A percentile compares a stretch with the other conserved stretches of the same genome.
Conservation (phyloP, 2,888 invertebrate genomes). For the Meandrusa payeni region DNA sequence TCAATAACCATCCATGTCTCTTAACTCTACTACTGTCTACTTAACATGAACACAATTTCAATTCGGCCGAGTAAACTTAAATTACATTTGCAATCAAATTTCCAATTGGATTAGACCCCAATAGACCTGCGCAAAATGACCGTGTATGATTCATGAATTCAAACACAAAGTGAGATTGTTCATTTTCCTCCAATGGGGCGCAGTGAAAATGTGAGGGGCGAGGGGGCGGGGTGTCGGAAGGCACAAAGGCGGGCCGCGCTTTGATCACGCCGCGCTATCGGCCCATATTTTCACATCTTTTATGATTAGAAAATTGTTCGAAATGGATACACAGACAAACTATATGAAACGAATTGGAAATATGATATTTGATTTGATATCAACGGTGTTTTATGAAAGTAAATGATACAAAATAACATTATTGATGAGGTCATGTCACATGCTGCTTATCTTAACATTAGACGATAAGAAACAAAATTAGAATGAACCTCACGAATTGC, state of each 20-base stretch:
- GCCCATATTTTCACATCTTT: slow-evolving; percentile 6
- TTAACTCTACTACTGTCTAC: too few species aligned
- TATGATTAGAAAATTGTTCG: slow-evolving; percentile 12
- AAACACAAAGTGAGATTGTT: slow-evolving; percentile 19
- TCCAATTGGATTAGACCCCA: background rate
- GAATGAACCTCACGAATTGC: too few species aligned
- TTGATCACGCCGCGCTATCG: slow-evolving; percentile 14
- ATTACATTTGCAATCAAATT: slow-evolving; percentile 11
- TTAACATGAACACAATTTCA: too few species aligned
- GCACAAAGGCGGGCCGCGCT: slow-evolving; percentile 13
- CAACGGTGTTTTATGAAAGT: too few species aligned
- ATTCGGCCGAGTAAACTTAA: too few species aligned
- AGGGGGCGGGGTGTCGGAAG: background rate
- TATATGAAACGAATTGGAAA: too few species aligned
- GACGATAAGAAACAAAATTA: too few species aligned
- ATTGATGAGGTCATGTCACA: too few species aligned
- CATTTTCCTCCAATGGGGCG: slow-evolving; percentile 3
- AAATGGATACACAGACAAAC: background rate
- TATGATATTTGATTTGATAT: too few species aligned
- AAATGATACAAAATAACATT: too few species aligned
- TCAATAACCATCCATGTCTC: too few species aligned
- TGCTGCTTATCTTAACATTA: too few species aligned
- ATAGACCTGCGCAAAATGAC: slow-evolving; percentile 14
- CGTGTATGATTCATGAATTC: slow-evolving; percentile 19
- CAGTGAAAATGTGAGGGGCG: background rate